Base-by-base conservation (phyloP, 1,140 invertebrate species). In the Trypoxylus dichotomus region DNA sequence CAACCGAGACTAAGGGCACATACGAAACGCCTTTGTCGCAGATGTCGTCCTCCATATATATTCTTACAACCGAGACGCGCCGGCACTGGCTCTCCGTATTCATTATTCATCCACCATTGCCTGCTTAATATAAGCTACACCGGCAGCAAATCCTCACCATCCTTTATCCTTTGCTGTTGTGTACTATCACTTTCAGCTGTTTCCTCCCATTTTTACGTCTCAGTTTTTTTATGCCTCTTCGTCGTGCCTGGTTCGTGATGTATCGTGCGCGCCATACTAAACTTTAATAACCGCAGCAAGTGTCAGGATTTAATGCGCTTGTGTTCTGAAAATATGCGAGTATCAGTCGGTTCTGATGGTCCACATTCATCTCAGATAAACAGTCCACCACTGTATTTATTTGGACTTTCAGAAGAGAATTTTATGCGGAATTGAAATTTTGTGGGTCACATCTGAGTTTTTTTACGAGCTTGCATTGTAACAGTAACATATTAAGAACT, bases 1-100 rank as follows among this genome's bases (percentile, higher is more conserved):
- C 60, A 68, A 68, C 60, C 15, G 60, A 68, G 60, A 68, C 60
- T 24, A 68, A 68, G 27, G 27, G 60, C 60, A 68, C 60, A 68
- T 68, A 68, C 60, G 24, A 68, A 68, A 68, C 60, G 60, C 60
- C 60, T 68, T 68, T 68, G 60, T 68, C 60, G 24, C 60, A 68
- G 60, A 68, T 68, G 60, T 68, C 60, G 60, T 68, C 60, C 60
- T 68, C 60, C 60, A 68, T 68, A 68, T 68, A 68, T 68, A 68
- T 68, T 68, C 60, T 68, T 68, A 68, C 60, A 29, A 29, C 60
- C 24, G 21, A 13, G 19, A 29, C 60, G 15, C 60, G 24, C 60
- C 60, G 60, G 24, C 19, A 68, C 60, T 68, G 21, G 60, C 60
- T 68, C 60, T 68, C 60, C 60, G 60, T 68, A 68, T 68, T 68